Conservation (phyloP, 2,797 vertebrate species). For the Tachyglossus aculeatus region DNA sequence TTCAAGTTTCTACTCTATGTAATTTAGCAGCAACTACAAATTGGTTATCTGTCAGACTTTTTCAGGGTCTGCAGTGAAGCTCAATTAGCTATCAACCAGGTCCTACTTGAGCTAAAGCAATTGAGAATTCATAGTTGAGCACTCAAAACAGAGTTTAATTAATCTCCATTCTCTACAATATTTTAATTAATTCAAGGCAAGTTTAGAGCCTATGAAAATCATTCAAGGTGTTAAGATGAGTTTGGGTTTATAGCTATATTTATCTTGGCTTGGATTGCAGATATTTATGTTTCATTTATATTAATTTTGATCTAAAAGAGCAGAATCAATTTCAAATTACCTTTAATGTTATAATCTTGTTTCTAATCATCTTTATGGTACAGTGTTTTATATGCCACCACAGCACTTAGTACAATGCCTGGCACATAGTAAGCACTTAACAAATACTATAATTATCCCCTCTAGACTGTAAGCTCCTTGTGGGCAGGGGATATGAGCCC, state of each 20-base stretch:
- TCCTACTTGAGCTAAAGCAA: conserved; percentile 32
- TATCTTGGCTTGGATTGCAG: too few relatives aligned
- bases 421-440: too few relatives aligned
- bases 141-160: conserved; percentile 45
- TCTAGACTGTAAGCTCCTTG: too few relatives aligned
- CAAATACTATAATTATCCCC: too few relatives aligned
- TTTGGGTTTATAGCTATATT: conserved; percentile 16
- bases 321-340: neutral
- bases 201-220: conserved; percentile 44
- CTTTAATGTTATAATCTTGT: neutral
- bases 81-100: conserved; percentile 38
- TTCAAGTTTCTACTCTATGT: conserved; percentile 13
- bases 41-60: conserved; percentile 12
- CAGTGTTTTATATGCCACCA: too few relatives aligned
- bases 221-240: conserved; percentile 18
- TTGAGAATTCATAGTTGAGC: conserved; percentile 51
- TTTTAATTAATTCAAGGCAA: conserved; percentile 52
- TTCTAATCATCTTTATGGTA: too few relatives aligned
- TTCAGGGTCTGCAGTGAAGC: conserved; percentile 41
- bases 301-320: neutral
- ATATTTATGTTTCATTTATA: neutral
- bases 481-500: too few relatives aligned
- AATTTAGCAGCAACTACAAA: conserved; percentile 10
- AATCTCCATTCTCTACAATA: conserved; percentile 38
- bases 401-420: too few relatives aligned